Evolutionary conservation across 1,140 invertebrate species (phyloP).

Genomic region (Drosophila sulfurigaster): DNA sequence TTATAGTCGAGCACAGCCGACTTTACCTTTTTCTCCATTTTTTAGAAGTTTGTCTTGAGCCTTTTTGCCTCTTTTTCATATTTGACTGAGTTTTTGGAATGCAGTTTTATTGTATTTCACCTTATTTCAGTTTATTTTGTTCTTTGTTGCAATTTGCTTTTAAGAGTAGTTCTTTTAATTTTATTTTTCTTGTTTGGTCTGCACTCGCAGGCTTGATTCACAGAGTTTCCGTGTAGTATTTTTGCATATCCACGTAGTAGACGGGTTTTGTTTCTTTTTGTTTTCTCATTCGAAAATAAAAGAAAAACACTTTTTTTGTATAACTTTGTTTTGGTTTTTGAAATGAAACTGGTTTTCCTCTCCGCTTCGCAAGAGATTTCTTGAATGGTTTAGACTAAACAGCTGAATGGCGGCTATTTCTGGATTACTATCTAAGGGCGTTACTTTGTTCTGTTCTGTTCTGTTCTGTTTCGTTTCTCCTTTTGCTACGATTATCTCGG

Average conservation of each 20-base stretch:
- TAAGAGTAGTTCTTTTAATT: conserved; percentile 17
- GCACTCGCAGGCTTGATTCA: conserved; percentile 44
- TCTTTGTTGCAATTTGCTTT: conserved; percentile 27
- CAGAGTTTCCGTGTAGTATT: conserved; percentile 63
- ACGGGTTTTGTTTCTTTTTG: conserved; percentile 45
- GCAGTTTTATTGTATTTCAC: conserved; percentile 65
- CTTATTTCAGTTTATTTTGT: conserved; percentile 50
- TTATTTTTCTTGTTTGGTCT: conserved; percentile 13
- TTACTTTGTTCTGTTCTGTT: not conserved
- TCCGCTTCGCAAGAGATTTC: conserved; percentile 18
- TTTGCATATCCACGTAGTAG: conserved; percentile 46
- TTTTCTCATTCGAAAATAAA: conserved; percentile 34
- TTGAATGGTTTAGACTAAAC: conserved; percentile 28
- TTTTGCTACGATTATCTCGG: conserved; percentile 4
- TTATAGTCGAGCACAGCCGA: too few species aligned
- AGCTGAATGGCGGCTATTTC: conserved; percentile 19
- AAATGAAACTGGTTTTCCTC: conserved; percentile 59
- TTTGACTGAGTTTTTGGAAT: conserved; percentile 79
- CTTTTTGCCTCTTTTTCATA: conserved; percentile 51
- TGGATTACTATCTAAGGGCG: conserved; percentile 21
- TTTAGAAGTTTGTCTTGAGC: conserved; percentile 70
- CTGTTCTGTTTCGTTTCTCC: not conserved
- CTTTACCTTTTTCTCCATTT: conserved; percentile 17
- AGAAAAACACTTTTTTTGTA: conserved; percentile 31
- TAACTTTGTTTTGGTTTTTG: conserved; percentile 68